Conservation (phyloP, 2,113 vertebrate species). For the Leiothrix lutea region DNA sequence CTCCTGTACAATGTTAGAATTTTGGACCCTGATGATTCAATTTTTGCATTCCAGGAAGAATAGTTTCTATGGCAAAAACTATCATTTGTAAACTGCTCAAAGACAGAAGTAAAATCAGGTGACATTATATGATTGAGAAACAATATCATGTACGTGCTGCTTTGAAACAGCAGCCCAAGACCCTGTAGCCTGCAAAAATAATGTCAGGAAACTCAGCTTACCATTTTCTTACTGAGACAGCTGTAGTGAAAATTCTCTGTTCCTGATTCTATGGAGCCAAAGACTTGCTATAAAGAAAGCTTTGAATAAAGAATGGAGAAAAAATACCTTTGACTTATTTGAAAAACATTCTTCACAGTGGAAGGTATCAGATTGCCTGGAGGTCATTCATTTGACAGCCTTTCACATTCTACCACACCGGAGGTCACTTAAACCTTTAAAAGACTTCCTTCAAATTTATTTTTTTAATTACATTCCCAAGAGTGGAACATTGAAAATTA, state of each 20-base stretch:
- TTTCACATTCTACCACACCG: background rate
- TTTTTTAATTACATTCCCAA: background rate
- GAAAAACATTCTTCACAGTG: background rate
- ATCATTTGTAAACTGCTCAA: background rate
- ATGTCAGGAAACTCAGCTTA: background rate
- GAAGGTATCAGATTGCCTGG: background rate
- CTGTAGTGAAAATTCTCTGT: background rate
- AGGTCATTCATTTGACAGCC: background rate
- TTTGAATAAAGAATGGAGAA: background rate
- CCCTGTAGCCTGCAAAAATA: background rate
- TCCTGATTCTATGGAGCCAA: background rate
- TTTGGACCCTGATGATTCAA: background rate
- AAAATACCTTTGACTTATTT: background rate
- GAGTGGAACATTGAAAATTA: background rate
- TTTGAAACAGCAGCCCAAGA: background rate
- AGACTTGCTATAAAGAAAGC: background rate
- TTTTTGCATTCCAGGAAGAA: background rate
- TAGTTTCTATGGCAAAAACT: background rate
- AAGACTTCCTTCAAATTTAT: background rate
- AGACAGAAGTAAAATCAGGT: background rate
- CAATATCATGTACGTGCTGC: rapidly evolving
- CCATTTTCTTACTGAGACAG: background rate
- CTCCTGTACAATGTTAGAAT: background rate
- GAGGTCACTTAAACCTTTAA: background rate
- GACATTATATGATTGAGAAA: background rate